Conservation (phyloP, 2,797 vertebrate genomes). For the Mastacembelus armatus region DNA sequence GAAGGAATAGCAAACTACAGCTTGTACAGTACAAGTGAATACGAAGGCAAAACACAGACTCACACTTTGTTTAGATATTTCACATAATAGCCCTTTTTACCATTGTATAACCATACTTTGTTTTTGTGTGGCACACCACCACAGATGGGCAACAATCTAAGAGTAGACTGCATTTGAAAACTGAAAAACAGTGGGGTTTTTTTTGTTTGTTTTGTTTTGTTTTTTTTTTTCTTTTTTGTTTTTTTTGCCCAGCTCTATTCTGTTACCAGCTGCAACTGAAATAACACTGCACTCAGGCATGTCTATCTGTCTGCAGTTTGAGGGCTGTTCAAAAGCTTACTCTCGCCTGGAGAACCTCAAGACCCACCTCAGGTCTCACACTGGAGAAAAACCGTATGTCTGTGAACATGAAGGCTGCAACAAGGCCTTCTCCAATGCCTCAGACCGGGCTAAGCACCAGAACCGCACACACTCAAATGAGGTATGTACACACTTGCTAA, state of each 20-base stretch:
- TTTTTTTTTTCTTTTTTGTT: too few relatives aligned
- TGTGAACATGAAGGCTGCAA: slow-evolving; percentile 99
- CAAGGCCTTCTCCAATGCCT: slow-evolving; percentile 99
- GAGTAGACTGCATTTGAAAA: slow-evolving; percentile 54
- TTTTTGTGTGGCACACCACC: slow-evolving; percentile 63
- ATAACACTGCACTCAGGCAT: slow-evolving; percentile 16
- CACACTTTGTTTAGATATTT: slow-evolving; percentile 68
- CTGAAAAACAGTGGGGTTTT: slow-evolving; percentile 35
- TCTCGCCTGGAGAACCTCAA: slow-evolving; percentile 99
- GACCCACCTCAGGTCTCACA: slow-evolving; percentile 98
- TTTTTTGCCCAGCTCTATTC: slow-evolving; percentile 13
- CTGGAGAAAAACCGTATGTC: slow-evolving; percentile 98
- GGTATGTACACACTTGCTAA: slow-evolving; percentile 77
- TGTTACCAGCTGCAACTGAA: slow-evolving; percentile 49
- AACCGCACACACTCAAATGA: slow-evolving; percentile 99
- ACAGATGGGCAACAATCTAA: slow-evolving; percentile 60
- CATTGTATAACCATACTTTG: slow-evolving; percentile 50
- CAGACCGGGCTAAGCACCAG: slow-evolving; percentile 98
- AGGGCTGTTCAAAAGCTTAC: slow-evolving; percentile 97
- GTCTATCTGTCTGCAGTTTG: slow-evolving; percentile 86
- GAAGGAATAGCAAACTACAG: slow-evolving; percentile 75
- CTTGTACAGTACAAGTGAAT: slow-evolving; percentile 68
- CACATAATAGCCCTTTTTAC: slow-evolving; percentile 58
- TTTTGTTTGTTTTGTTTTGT: slow-evolving; percentile 17
- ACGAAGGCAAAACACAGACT: slow-evolving; percentile 72